These are phyloP conservation scores for Onychostoma macrolepis DNA, from an alignment of 2,113 vertebrate genomes.

Conservation along the genomic window DNA sequence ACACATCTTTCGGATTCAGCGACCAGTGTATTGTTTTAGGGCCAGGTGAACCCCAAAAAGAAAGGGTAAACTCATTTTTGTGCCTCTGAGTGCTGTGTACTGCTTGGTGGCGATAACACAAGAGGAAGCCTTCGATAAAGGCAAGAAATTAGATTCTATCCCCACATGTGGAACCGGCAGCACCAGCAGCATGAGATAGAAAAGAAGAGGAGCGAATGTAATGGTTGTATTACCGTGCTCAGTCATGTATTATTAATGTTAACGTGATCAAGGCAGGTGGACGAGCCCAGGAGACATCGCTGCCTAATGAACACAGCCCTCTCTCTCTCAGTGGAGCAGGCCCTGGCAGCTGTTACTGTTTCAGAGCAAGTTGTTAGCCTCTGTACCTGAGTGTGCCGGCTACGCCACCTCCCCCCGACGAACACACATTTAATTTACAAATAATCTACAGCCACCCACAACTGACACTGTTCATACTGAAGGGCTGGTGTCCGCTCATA, in stretches of 20 bases:
- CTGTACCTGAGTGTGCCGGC: slow-evolving; percentile 68
- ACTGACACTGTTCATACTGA: slow-evolving; percentile 74
- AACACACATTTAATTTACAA: slow-evolving; percentile 79
- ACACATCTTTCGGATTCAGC: slow-evolving; percentile 69
- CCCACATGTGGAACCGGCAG: slow-evolving; percentile 63
- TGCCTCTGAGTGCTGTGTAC: slow-evolving; percentile 64
- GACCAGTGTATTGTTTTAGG: slow-evolving; percentile 72
- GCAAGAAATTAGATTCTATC: slow-evolving; percentile 71
- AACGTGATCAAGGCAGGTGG: slow-evolving; percentile 83
- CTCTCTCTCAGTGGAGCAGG: slow-evolving; percentile 65
- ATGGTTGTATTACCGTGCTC: slow-evolving; percentile 78
- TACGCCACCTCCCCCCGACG: slow-evolving; percentile 58
- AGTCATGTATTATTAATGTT: slow-evolving; percentile 83
- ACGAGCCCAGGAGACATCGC: slow-evolving; percentile 76
- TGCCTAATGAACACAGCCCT: slow-evolving; percentile 77
- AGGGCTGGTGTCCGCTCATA: slow-evolving; percentile 58
- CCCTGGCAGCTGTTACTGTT: slow-evolving; percentile 79
- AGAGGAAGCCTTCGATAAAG: slow-evolving; percentile 69
- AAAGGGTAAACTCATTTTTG: slow-evolving; percentile 77
- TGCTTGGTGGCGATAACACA: slow-evolving; percentile 68
- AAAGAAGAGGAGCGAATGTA: slow-evolving; percentile 65
- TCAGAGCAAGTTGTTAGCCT: slow-evolving; percentile 71
- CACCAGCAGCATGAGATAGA: slow-evolving; percentile 56
- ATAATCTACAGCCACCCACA: slow-evolving; percentile 76
- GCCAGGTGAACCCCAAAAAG: slow-evolving; percentile 74